Percentiles rank a stretch among this genome's conserved stretches.
phyloP scores from a whole-genome alignment of 2,888 invertebrate species.

The Disparrhopalites patrizii region DNA sequence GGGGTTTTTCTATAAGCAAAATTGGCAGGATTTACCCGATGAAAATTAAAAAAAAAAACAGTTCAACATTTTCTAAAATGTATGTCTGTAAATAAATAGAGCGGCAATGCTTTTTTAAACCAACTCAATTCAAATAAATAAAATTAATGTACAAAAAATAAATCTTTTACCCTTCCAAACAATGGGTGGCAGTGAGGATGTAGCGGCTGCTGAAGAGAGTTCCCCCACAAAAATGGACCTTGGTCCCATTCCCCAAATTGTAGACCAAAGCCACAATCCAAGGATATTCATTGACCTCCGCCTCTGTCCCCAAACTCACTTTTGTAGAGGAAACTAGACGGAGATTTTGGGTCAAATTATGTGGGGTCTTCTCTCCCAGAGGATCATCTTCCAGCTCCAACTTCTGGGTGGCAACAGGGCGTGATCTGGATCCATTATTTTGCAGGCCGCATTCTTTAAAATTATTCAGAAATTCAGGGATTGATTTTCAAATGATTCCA shows the following conservation, averaged over 20 bases:
- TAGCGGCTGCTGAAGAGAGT: conserved; percentile 1
- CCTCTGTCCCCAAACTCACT: background rate
- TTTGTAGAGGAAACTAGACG: no score
- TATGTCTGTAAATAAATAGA: no score
- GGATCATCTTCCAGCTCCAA: no score
- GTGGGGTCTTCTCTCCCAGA: no score
- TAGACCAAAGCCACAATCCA: background rate
- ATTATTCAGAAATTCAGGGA: no score
- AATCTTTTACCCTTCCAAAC: background rate
- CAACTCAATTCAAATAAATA: background rate
- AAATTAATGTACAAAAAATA: background rate
- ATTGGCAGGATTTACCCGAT: no score
- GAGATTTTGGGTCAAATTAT: no score
- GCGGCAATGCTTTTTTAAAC: no score
- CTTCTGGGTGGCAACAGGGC: background rate
- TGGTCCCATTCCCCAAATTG: background rate
- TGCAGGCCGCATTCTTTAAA: background rate
- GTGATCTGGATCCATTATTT: background rate
- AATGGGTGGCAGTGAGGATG: background rate
- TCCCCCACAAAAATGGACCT: background rate
- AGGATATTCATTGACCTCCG: background rate
- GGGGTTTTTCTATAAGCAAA: background rate
- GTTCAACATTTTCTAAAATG: no score
- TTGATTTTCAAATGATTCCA: no score
- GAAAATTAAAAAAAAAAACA: background rate